Percentiles rank a stretch among this genome's conserved stretches.
Conservation (phyloP, 2,113 vertebrate genomes). For the Cochlearius cochlearius region DNA sequence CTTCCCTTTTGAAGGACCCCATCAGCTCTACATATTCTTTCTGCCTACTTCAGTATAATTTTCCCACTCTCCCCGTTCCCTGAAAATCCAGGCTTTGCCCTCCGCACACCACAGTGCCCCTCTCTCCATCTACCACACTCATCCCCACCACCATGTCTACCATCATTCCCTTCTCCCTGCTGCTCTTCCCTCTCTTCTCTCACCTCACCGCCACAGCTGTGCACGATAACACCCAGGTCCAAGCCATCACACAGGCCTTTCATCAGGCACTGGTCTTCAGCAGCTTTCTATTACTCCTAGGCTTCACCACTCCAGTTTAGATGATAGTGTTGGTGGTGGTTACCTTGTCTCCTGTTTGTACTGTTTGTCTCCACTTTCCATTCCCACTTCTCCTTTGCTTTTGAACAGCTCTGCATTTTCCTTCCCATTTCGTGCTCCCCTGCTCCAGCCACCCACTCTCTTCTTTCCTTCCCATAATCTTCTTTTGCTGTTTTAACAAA, state of each 20-base stretch:
- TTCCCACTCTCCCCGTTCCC: fast-evolving
- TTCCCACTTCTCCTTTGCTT: neutral
- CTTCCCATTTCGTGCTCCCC: neutral
- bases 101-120: fast-evolving
- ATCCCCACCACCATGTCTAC: neutral
- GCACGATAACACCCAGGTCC: neutral
- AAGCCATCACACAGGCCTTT: neutral
- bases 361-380: neutral
- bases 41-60: neutral
- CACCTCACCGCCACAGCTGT: neutral
- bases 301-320: neutral
- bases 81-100: neutral
- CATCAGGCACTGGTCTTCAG: neutral
- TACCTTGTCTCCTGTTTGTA: neutral
- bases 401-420: neutral
- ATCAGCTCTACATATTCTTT: neutral
- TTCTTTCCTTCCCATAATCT: fast-evolving
- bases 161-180: neutral
- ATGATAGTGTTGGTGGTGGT: neutral
- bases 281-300: neutral
- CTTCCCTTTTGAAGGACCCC: neutral
- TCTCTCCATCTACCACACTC: fast-evolving
- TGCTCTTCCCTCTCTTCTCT: neutral
- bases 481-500: neutral
- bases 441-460: neutral